Percentiles rank a stretch among this genome's conserved stretches.
Evolutionary conservation across 2,113 vertebrate genomes (phyloP).

Genomic region (Syngnathoides biaculeatus): DNA sequence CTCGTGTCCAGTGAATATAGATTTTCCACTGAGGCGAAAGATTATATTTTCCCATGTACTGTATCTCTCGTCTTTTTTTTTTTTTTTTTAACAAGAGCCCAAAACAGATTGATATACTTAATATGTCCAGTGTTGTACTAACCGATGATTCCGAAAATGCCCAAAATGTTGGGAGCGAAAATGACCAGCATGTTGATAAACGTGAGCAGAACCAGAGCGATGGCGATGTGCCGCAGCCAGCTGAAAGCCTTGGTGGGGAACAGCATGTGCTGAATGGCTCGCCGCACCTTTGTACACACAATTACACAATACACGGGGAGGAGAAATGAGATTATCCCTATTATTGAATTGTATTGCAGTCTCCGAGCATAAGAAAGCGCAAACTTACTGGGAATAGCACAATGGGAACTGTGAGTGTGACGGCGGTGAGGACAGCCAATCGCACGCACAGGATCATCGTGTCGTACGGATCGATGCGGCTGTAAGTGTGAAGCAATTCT

Average conservation of each 20-base stretch:
- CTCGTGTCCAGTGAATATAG: no score
- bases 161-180: constrained; percentile 94
- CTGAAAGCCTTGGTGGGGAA: constrained; percentile 88
- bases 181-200: constrained; percentile 94
- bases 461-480: constrained; percentile 85
- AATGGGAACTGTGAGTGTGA: constrained; percentile 94
- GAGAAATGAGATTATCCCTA: not conserved
- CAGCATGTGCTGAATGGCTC: constrained; percentile 92
- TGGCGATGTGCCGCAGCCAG: constrained; percentile 85
- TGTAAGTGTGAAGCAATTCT: constrained; percentile 95
- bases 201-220: constrained; percentile 80
- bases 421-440: constrained; percentile 90
- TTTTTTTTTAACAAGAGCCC: no score
- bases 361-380: not conserved
- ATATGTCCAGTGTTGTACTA: no score
- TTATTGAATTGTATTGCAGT: not conserved
- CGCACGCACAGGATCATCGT: constrained; percentile 92
- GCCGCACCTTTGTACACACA: constrained; percentile 78
- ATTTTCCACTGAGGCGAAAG: no score
- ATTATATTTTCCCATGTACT: no score
- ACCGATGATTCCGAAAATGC: constrained; percentile 94
- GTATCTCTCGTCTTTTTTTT: no score
- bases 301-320: not conserved
- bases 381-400: constrained; percentile 92
- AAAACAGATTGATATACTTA: no score